Conservation (phyloP, 2,888 invertebrate species). For the Iphiclides podalirius region DNA sequence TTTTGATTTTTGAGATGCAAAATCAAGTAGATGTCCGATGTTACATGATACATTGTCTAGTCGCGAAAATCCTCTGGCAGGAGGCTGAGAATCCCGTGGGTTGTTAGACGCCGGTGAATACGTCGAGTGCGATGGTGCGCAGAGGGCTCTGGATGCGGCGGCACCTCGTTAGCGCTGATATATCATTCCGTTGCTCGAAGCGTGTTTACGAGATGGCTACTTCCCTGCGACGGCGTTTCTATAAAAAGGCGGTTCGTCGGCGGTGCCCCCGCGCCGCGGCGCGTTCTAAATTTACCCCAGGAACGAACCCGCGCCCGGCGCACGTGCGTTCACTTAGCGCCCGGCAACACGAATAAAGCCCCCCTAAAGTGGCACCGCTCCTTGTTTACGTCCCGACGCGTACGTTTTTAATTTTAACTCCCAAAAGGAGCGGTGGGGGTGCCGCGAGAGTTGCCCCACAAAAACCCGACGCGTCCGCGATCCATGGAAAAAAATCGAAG, state of each 20-base stretch:
- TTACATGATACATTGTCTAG: too few species aligned
- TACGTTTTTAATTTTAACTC: slow-evolving; percentile 29
- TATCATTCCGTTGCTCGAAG: slow-evolving; percentile 41
- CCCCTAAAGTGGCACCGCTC: slow-evolving; percentile 36
- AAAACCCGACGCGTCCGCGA: slow-evolving; percentile 23
- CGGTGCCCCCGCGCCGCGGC: slow-evolving; percentile 47
- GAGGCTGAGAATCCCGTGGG: neutral
- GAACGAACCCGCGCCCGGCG: slow-evolving; percentile 60
- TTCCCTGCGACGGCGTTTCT: slow-evolving; percentile 45
- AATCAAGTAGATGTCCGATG: too few species aligned
- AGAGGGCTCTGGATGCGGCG: neutral
- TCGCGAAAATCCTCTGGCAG: too few species aligned
- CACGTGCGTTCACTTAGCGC: slow-evolving; percentile 74
- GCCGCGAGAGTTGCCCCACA: slow-evolving; percentile 20
- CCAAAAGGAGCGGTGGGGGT: slow-evolving; percentile 31
- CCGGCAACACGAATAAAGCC: slow-evolving; percentile 62
- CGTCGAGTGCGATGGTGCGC: neutral
- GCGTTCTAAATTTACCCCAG: slow-evolving; percentile 69
- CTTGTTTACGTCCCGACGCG: slow-evolving; percentile 32
- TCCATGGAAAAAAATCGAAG: slow-evolving; percentile 53
- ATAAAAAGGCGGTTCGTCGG: slow-evolving; percentile 75
- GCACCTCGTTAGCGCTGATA: slow-evolving; percentile 50
- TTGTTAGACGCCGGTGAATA: neutral
- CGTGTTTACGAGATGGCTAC: slow-evolving; percentile 18
- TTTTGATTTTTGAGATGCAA: too few species aligned